phyloP scores from a whole-genome alignment of 53 echinoderm and acorn worm species.

The Temnopleurus reevesii region DNA sequence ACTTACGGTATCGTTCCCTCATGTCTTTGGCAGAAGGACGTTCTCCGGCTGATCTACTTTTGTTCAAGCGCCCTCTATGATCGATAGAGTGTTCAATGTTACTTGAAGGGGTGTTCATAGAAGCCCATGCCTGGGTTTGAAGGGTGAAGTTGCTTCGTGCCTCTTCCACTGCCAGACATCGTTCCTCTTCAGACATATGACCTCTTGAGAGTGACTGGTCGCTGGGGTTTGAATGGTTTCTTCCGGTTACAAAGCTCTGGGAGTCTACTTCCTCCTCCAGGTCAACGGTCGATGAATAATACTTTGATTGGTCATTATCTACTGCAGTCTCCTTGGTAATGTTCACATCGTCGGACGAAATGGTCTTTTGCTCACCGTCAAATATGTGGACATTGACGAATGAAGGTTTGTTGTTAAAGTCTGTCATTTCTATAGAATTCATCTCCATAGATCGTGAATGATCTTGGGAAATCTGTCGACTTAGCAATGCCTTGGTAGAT shows the following conservation, averaged over 20 bases:
- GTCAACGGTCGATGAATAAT: neutral
- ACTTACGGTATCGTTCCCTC: slow-evolving; percentile 43
- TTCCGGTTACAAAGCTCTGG: neutral
- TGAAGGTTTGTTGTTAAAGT: neutral
- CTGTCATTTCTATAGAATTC: slow-evolving; percentile 23
- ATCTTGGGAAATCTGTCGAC: slow-evolving; percentile 50
- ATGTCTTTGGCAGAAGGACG: slow-evolving; percentile 45
- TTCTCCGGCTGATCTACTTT: slow-evolving; percentile 18
- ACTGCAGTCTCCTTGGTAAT: neutral
- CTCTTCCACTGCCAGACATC: neutral
- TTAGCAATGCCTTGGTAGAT: slow-evolving; percentile 19
- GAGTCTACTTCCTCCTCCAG: neutral
- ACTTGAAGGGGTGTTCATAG: neutral
- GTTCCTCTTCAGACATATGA: neutral
- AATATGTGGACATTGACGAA: neutral
- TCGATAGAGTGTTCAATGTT: neutral
- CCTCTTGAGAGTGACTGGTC: neutral
- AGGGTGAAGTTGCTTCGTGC: neutral
- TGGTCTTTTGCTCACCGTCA: neutral
- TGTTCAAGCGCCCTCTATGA: neutral
- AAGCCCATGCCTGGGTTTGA: neutral
- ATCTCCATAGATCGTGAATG: neutral
- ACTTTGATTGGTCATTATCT: slow-evolving; percentile 11
- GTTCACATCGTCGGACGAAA: neutral
- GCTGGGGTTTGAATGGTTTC: neutral